Evolutionary conservation across 2,113 vertebrate genomes (phyloP).

Genomic region (Danionella cerebrum): DNA sequence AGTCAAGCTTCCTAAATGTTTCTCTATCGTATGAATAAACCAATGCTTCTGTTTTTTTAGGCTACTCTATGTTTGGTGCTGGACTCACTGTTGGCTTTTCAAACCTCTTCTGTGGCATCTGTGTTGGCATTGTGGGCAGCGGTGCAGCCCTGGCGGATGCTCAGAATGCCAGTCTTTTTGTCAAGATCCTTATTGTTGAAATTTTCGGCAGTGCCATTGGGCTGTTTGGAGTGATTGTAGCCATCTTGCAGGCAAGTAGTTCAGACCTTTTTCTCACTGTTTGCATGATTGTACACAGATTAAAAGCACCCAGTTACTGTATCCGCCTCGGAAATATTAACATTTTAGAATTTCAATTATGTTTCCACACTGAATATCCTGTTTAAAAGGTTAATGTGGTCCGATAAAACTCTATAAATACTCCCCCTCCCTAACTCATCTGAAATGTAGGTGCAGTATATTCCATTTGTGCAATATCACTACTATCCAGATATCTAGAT

Average conservation of each 20-base stretch:
- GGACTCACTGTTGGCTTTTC: conserved; percentile 95
- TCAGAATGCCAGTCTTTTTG: conserved; percentile 93
- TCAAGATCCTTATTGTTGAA: conserved; percentile 98
- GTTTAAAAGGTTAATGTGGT: no score
- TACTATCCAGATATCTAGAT: no score
- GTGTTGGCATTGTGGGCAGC: conserved; percentile 95
- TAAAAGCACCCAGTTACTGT: no score
- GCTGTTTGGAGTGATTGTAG: conserved; percentile 94
- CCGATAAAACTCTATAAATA: no score
- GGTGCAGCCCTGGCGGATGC: conserved; percentile 94
- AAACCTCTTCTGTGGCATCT: conserved; percentile 98
- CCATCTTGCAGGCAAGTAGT: conserved; percentile 87
- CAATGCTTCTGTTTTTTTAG: conserved; percentile 48
- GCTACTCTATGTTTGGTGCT: conserved; percentile 97
- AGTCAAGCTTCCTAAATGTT: not conserved
- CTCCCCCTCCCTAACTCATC: no score
- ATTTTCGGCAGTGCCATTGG: conserved; percentile 98
- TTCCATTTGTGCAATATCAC: no score
- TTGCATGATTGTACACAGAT: no score
- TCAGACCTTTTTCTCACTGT: no score
- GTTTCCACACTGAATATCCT: no score
- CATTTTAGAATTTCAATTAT: no score
- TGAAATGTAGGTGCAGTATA: no score
- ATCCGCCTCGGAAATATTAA: no score
- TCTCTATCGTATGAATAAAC: not conserved